phyloP scores from a whole-genome alignment of 2,888 invertebrate species.

The Vesta saturnalis region DNA sequence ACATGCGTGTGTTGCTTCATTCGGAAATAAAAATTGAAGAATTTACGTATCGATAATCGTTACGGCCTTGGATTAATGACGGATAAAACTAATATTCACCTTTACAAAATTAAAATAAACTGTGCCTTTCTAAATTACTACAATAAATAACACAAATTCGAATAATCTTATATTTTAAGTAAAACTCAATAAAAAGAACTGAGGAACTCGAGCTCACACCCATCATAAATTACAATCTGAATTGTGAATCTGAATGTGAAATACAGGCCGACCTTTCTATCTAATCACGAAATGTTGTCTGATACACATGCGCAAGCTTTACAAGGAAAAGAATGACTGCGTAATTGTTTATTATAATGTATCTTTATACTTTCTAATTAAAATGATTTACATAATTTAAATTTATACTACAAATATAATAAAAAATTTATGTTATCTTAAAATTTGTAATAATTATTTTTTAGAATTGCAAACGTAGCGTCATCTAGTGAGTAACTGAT shows the following conservation, averaged over 20 bases:
- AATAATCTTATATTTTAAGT: background rate
- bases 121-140: too few relatives aligned
- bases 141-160: background rate
- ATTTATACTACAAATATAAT: too few relatives aligned
- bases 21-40: background rate
- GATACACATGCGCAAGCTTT: slow-evolving; percentile 3
- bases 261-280: background rate
- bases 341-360: background rate
- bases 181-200: slow-evolving; percentile 6
- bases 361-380: too few relatives aligned
- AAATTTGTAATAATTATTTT: too few relatives aligned
- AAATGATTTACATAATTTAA: too few relatives aligned
- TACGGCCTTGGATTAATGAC: slow-evolving; percentile 2
- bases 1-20: slow-evolving; percentile 23
- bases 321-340: background rate
- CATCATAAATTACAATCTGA: slow-evolving; percentile 2
- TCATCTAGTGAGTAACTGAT: too few relatives aligned
- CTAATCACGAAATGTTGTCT: slow-evolving; percentile 7
- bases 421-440: too few relatives aligned
- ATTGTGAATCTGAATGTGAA: slow-evolving; percentile 11
- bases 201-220: slow-evolving; percentile 9
- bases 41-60: slow-evolving; percentile 4
- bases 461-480: too few relatives aligned
- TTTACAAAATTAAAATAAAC: too few relatives aligned
- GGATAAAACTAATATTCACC: slow-evolving; percentile 9